A percentile compares a stretch with the other conserved stretches of the same genome.
phyloP scores from a whole-genome alignment of 2,888 invertebrate species.

The Dichetophora obliterata region DNA sequence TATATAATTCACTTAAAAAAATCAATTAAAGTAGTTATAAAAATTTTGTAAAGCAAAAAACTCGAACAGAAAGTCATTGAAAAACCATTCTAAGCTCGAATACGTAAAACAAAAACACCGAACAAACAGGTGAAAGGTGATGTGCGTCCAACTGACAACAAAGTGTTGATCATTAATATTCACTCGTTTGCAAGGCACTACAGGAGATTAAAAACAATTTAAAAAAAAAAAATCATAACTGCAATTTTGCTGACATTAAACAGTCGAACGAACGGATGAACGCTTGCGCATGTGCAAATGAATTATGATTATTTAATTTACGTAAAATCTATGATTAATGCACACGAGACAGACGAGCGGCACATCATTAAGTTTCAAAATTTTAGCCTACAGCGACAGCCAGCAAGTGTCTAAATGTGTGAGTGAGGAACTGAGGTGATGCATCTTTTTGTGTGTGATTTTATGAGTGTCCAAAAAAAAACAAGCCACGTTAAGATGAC shows the following conservation, averaged over 20 bases:
- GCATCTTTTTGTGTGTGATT: too few relatives aligned
- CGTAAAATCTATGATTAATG: slow-evolving; percentile 35
- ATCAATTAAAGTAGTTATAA: too few relatives aligned
- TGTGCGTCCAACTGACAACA: slow-evolving; percentile 9
- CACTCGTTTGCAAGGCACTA: slow-evolving; percentile 2
- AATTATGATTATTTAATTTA: slow-evolving; percentile 38
- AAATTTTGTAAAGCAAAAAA: too few relatives aligned
- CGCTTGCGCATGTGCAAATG: slow-evolving; percentile 14
- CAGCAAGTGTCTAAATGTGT: not conserved
- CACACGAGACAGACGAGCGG: slow-evolving; percentile 19
- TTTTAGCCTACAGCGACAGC: slow-evolving; percentile 19
- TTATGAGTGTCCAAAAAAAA: not conserved
- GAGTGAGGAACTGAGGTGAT: not conserved
- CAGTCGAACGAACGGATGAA: not conserved
- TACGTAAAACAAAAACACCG: not conserved
- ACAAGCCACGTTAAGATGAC: slow-evolving; percentile 12
- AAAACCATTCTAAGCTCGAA: not conserved
- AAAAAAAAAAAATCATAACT: not conserved
- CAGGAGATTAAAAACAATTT: not conserved
- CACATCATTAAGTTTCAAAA: slow-evolving; percentile 17
- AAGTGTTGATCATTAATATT: slow-evolving; percentile 31
- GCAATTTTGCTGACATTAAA: not conserved
- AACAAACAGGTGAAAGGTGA: slow-evolving; percentile 24
- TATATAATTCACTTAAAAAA: too few relatives aligned
- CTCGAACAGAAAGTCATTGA: not conserved